These are phyloP conservation scores for Tetranychus cinnabarinus DNA, from an alignment of 1,140 invertebrate species.

Conservation along the genomic window DNA sequence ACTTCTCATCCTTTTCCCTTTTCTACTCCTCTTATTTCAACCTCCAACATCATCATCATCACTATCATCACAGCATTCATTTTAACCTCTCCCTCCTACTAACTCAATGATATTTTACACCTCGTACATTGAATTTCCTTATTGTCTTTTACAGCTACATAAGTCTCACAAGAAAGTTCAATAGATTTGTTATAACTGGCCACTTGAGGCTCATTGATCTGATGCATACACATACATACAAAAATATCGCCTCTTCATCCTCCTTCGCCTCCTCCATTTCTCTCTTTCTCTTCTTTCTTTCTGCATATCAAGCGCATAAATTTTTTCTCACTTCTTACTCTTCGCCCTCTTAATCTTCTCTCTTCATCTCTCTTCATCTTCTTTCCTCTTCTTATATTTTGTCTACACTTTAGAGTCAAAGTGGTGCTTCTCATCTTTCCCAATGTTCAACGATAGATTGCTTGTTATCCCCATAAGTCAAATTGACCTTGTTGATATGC, in stretches of 20 bases:
- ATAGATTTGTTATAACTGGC: background rate
- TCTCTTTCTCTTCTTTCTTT: too few species aligned
- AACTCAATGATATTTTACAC: background rate
- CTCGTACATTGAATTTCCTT: background rate
- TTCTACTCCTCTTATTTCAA: background rate
- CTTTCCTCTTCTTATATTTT: too few species aligned
- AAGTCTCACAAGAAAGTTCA: background rate
- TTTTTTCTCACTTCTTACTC: too few species aligned
- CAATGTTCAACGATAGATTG: background rate
- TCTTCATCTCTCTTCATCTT: too few species aligned
- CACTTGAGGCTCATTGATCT: background rate
- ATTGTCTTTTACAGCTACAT: background rate
- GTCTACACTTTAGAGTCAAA: too few species aligned
- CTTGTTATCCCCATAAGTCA: background rate
- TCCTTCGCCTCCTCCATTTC: too few species aligned
- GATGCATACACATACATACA: too few species aligned
- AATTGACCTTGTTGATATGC: background rate
- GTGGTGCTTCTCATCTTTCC: background rate
- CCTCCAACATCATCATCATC: background rate
- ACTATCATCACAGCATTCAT: background rate
- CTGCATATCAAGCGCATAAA: too few species aligned
- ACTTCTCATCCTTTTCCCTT: background rate
- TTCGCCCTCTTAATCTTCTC: too few species aligned
- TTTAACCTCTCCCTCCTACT: background rate
- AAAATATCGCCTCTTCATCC: too few species aligned